These are phyloP conservation scores for Pandemis heparana DNA, from an alignment of 2,888 invertebrate species.

Conservation along the genomic window DNA sequence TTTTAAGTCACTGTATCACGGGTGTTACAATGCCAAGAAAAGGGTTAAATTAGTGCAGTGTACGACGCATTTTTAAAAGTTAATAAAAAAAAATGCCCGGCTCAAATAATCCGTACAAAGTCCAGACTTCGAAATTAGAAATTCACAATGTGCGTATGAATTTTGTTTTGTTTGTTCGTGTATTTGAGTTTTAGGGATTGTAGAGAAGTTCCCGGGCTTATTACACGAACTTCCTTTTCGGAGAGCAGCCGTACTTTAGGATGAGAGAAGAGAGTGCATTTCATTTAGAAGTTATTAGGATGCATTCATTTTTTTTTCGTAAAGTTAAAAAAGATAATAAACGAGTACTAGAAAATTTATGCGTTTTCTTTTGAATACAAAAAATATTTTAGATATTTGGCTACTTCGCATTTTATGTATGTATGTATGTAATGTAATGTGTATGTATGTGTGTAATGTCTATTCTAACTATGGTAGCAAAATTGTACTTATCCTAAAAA, in stretches of 20 bases:
- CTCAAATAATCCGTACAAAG: neutral
- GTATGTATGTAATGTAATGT: too few relatives aligned
- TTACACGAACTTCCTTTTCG: conserved; percentile 41
- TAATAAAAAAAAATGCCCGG: neutral
- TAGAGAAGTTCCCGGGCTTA: conserved; percentile 24
- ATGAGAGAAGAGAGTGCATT: conserved; percentile 45
- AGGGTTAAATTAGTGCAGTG: neutral
- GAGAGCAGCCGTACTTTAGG: conserved; percentile 47
- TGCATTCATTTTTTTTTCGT: neutral
- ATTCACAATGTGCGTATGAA: conserved; percentile 24
- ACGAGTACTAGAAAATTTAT: too few relatives aligned
- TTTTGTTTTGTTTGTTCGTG: conserved; percentile 36
- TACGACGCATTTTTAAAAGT: neutral
- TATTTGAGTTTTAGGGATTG: conserved; percentile 44
- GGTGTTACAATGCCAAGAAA: too few relatives aligned
- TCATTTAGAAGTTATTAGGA: conserved; percentile 44
- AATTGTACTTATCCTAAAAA: too few relatives aligned
- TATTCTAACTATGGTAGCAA: too few relatives aligned
- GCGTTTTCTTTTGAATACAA: too few relatives aligned
- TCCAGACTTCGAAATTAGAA: conserved; percentile 38
- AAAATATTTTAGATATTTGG: too few relatives aligned
- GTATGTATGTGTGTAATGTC: too few relatives aligned
- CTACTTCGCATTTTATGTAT: too few relatives aligned
- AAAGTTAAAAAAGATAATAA: too few relatives aligned
- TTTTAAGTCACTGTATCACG: too few relatives aligned